phyloP scores from a whole-genome alignment of 2,888 invertebrate species.

The Machimus atricapillus region DNA sequence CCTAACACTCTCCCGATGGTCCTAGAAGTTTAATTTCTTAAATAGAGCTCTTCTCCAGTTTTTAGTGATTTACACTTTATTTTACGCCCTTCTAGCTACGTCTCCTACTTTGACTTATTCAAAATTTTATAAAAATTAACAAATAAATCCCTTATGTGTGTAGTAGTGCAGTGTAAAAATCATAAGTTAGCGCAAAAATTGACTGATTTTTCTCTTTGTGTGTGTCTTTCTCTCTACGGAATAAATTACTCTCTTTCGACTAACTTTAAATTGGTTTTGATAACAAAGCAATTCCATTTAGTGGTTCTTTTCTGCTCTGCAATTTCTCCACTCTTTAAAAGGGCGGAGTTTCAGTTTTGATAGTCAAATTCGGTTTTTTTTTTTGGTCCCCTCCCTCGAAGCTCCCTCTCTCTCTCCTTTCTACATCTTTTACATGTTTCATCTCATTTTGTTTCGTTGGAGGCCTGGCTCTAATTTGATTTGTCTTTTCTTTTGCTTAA shows the following conservation, averaged over 20 bases:
- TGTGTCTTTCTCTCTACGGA: background rate
- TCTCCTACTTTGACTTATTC: background rate
- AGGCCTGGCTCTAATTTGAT: background rate
- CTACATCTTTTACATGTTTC: background rate
- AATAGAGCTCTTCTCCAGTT: background rate
- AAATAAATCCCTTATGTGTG: constrained; percentile 1
- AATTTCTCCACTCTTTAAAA: background rate
- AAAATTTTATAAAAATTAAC: background rate
- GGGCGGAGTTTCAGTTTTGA: background rate
- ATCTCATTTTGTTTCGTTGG: background rate
- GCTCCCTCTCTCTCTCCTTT: background rate
- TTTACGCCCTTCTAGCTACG: background rate
- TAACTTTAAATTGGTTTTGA: background rate
- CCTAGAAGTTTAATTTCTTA: background rate
- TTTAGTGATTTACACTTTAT: background rate
- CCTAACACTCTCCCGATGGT: background rate
- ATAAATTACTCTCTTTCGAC: constrained; percentile 6
- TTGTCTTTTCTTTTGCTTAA: background rate
- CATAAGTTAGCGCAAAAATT: constrained; percentile 18
- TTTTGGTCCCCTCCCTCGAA: background rate
- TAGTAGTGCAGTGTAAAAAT: constrained; percentile 19
- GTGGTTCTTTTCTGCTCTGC: background rate
- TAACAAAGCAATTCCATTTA: constrained; percentile 3
- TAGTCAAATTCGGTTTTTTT: background rate
- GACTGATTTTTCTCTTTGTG: background rate